Evolutionary conservation across 1,140 invertebrate species (phyloP).

Genomic region (Pomacea maculata): DNA sequence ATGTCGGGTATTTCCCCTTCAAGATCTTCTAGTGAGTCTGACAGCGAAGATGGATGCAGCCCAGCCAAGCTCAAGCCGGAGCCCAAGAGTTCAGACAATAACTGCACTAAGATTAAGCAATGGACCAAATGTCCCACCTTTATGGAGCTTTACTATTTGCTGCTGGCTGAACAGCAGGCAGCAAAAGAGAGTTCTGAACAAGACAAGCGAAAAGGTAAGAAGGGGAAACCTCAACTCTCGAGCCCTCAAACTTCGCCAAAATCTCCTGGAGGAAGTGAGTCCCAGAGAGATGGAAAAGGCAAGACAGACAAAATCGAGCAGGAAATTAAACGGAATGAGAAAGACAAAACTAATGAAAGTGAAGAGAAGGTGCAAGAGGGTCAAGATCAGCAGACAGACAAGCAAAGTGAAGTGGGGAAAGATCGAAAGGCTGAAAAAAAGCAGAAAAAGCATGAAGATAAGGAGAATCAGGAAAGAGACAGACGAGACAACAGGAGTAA

Average conservation of each 20-base stretch:
- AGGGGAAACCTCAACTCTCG: neutral
- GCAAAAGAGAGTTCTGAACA: neutral
- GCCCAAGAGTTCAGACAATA: too few species aligned
- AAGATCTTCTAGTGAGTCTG: too few species aligned
- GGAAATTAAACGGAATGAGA: neutral
- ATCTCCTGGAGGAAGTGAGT: neutral
- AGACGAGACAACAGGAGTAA: neutral
- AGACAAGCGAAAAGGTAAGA: neutral
- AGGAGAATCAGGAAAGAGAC: neutral
- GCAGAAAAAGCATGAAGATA: neutral
- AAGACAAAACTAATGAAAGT: neutral
- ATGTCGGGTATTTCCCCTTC: too few species aligned
- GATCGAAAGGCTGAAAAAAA: neutral
- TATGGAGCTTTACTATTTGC: too few species aligned
- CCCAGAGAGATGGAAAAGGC: neutral
- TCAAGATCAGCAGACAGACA: slow-evolving; percentile 1
- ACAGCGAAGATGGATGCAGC: too few species aligned
- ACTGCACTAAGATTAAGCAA: too few species aligned
- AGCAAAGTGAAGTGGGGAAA: neutral
- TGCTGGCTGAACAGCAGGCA: neutral
- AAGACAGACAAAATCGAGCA: neutral
- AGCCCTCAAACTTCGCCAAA: neutral
- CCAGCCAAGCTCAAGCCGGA: too few species aligned
- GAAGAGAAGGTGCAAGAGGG: neutral
- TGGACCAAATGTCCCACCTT: too few species aligned